phyloP scores from a whole-genome alignment of 2,888 invertebrate species.

The Cyaniris semiargus region DNA sequence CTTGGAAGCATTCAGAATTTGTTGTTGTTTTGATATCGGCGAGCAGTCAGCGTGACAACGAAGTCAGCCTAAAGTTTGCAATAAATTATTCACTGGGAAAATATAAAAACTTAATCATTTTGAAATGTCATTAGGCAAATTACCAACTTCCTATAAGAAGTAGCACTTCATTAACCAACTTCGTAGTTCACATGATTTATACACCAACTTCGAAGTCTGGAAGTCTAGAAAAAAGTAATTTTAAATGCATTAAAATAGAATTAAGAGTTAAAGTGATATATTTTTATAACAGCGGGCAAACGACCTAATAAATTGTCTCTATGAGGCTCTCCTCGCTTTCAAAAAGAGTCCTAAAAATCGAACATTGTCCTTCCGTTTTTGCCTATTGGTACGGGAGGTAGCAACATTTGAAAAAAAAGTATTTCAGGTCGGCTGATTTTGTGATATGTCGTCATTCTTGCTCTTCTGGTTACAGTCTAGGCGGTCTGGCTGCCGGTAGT shows the following conservation, averaged over 20 bases:
- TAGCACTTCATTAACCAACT: slow-evolving; percentile 17
- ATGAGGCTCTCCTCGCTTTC: no score
- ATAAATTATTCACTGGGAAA: background rate
- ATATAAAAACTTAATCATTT: background rate
- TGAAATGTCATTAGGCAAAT: slow-evolving; percentile 23
- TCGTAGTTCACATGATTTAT: slow-evolving; percentile 24
- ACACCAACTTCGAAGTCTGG: background rate
- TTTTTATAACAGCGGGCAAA: background rate
- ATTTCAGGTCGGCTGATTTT: no score
- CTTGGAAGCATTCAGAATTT: no score
- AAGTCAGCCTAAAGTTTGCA: no score
- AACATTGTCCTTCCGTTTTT: background rate
- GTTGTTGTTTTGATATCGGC: no score
- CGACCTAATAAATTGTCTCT: background rate
- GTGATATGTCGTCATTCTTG: no score
- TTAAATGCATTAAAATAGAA: background rate
- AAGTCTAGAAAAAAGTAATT: background rate
- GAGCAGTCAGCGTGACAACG: no score
- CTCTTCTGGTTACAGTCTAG: no score
- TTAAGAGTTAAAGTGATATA: background rate
- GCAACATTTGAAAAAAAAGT: no score
- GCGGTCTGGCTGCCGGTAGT: no score
- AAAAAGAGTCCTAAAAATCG: background rate
- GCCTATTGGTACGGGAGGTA: no score
- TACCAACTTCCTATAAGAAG: slow-evolving; percentile 28